These are phyloP conservation scores for Eupithecia exiguata DNA, from an alignment of 2,888 invertebrate species.

Conservation along the genomic window DNA sequence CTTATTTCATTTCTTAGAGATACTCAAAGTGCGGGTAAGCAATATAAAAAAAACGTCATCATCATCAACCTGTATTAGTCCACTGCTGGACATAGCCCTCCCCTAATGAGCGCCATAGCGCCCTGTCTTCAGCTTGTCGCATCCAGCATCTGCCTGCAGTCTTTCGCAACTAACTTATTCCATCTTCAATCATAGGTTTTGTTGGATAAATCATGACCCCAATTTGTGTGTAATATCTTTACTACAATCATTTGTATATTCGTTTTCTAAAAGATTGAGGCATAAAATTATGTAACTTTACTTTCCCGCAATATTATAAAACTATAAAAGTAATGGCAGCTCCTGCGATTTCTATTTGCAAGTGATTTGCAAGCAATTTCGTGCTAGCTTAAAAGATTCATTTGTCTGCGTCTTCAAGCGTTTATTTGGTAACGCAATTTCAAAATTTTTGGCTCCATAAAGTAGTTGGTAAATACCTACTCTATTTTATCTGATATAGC, in stretches of 20 bases:
- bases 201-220: conserved; percentile 3
- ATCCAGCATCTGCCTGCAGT: too few species aligned
- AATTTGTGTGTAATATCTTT: conserved; percentile 15
- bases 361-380: conserved; percentile 58
- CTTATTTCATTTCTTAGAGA: too few species aligned
- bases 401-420: conserved; percentile 14
- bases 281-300: conserved; percentile 30
- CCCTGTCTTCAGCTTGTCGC: too few species aligned
- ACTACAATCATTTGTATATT: conserved; percentile 18
- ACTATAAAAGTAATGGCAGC: conserved; percentile 36
- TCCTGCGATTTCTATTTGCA: conserved; percentile 52
- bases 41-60: too few species aligned
- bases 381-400: conserved; percentile 44
- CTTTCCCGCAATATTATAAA: conserved; percentile 48
- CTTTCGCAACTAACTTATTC: neutral
- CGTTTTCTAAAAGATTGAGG: conserved; percentile 18
- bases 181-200: neutral
- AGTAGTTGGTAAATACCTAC: neutral
- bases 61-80: too few species aligned
- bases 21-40: too few species aligned
- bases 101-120: too few species aligned
- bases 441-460: conserved; percentile 15
- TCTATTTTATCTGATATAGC: neutral
- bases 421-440: conserved; percentile 2
- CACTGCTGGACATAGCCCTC: too few species aligned